Conservation (phyloP, 30 jellyfish, hydroid and myxozoan genomes). For the Cassiopea xamachana region DNA sequence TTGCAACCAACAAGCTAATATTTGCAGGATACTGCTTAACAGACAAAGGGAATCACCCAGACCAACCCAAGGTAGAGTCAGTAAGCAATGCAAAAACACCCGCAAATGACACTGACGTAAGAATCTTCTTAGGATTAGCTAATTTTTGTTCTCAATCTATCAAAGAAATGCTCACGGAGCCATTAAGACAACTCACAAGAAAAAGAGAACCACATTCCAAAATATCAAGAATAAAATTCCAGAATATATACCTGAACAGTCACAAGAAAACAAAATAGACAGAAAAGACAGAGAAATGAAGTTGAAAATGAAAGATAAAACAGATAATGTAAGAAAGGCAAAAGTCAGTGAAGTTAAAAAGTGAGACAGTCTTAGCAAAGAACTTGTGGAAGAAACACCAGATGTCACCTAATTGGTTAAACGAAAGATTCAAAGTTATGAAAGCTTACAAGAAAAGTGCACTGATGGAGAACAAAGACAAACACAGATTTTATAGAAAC, state of each 20-base stretch:
- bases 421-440: constrained; percentile 31
- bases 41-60: constrained; percentile 51
- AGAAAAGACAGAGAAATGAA: constrained; percentile 24
- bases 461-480: constrained; percentile 29
- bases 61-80: constrained; percentile 38
- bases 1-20: constrained; percentile 22
- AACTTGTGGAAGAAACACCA: constrained; percentile 44
- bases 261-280: constrained; percentile 33
- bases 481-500: constrained; percentile 25
- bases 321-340: constrained; percentile 21
- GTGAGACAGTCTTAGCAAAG: constrained; percentile 44
- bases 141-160: not conserved
- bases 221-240: constrained; percentile 30
- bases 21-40: constrained; percentile 47
- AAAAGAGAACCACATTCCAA: not conserved
- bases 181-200: not conserved
- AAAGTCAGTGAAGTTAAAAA: constrained; percentile 6
- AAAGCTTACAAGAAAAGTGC: constrained; percentile 52
- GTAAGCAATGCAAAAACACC: constrained; percentile 32
- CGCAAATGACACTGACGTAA: not conserved
- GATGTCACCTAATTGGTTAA: constrained; percentile 36
- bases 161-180: not conserved
- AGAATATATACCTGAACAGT: constrained; percentile 8
- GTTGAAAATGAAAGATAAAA: constrained; percentile 25
- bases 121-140: constrained; percentile 2